phyloP scores from a whole-genome alignment of 2,797 vertebrate species.

The Hydrocynus forskahlii region DNA sequence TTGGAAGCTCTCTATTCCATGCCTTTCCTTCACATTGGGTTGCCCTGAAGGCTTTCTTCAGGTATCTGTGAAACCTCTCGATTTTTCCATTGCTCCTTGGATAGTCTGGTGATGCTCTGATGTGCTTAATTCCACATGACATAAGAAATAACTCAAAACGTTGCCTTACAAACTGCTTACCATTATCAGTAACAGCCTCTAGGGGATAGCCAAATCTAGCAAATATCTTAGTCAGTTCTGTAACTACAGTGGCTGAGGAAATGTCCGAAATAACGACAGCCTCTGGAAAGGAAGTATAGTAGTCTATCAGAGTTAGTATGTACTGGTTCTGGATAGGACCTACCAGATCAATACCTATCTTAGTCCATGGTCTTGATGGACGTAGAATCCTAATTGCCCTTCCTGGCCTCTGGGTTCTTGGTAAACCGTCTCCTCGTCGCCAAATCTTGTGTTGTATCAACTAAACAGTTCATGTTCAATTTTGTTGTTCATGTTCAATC shows the following conservation, averaged over 20 bases:
- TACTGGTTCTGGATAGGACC: too few species aligned
- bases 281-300: too few species aligned
- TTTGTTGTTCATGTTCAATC: too few species aligned
- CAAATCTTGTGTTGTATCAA: constrained; percentile 12
- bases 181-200: constrained; percentile 30
- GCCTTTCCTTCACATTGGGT: not conserved
- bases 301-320: too few species aligned
- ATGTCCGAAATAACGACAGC: constrained; percentile 35
- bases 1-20: constrained; percentile 25
- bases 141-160: constrained; percentile 29
- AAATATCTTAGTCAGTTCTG: constrained; percentile 33
- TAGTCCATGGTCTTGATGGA: too few species aligned
- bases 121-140: constrained; percentile 42
- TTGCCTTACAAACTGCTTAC: constrained; percentile 18
- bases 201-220: constrained; percentile 23
- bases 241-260: constrained; percentile 10
- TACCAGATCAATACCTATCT: too few species aligned
- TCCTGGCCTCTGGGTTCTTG: not conserved
- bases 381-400: not conserved
- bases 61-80: constrained; percentile 16
- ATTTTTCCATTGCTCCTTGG: constrained; percentile 44
- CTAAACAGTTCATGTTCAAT: not conserved
- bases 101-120: constrained; percentile 27
- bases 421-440: constrained; percentile 4
- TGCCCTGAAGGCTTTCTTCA: constrained; percentile 44